Percentiles rank a stretch among this genome's conserved stretches.
phyloP scores from a whole-genome alignment of 30 jellyfish, hydroid and myxozoan genomes.

The Pseudorhiza aurosa region DNA sequence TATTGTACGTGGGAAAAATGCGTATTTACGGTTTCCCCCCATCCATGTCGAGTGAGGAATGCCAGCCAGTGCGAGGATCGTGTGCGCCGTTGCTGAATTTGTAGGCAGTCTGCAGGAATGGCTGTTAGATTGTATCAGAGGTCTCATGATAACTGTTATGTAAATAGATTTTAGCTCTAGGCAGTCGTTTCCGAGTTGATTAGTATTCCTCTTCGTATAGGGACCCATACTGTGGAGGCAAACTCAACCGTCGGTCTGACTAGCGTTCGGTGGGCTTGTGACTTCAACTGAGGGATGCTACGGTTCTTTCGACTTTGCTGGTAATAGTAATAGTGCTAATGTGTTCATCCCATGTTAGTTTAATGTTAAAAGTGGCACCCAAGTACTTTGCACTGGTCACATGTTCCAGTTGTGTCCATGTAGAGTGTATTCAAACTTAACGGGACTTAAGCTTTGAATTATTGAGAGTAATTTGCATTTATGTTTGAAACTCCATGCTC shows the following conservation, averaged over 20 bases:
- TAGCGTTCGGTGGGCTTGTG: not conserved
- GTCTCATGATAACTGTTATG: too few species aligned
- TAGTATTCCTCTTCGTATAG: too few species aligned
- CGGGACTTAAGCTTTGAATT: not conserved
- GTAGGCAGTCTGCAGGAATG: too few species aligned
- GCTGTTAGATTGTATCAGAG: too few species aligned
- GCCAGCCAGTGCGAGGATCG: too few species aligned
- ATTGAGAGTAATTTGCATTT: not conserved
- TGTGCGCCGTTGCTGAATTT: too few species aligned
- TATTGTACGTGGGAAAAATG: too few species aligned
- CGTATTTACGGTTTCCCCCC: too few species aligned
- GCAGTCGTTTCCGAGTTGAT: too few species aligned
- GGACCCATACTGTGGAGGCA: not conserved
- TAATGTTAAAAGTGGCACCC: not conserved
- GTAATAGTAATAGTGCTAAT: not conserved
- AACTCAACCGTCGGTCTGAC: not conserved
- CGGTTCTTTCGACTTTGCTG: too few species aligned
- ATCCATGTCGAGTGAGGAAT: too few species aligned
- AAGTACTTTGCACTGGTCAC: not conserved
- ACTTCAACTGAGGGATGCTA: not conserved
- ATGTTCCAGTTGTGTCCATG: not conserved
- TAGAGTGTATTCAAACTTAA: not conserved
- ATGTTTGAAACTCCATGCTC: not conserved
- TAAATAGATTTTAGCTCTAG: too few species aligned
- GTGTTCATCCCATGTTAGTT: not conserved